Conservation (phyloP, 1,140 invertebrate species). For the Hypsibius dujardini region DNA sequence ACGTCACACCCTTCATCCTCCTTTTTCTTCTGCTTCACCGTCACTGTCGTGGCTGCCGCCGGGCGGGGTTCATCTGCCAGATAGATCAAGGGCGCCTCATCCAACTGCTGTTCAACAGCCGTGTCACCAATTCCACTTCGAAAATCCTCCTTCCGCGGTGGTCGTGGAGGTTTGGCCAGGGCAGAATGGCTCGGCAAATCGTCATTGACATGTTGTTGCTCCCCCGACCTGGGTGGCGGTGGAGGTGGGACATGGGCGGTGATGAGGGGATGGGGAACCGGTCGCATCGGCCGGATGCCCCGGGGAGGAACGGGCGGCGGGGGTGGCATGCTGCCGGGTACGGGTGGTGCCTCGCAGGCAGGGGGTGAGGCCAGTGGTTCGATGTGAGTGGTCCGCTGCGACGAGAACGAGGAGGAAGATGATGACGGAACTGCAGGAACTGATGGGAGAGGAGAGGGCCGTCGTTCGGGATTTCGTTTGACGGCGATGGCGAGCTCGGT, state of each 20-base stretch:
- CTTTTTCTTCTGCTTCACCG: conserved; percentile 1
- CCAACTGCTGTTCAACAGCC: neutral
- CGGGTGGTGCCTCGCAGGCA: neutral
- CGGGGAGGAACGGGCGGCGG: conserved; percentile 17
- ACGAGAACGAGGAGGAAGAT: neutral
- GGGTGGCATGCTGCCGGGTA: neutral
- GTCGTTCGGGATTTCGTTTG: conserved; percentile 7
- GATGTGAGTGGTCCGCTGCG: neutral
- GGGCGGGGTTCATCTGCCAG: neutral
- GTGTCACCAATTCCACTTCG: neutral
- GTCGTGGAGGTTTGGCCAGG: conserved; percentile 6
- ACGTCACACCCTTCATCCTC: neutral
- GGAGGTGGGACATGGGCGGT: neutral
- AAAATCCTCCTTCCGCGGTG: conserved; percentile 9
- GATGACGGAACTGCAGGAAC: neutral
- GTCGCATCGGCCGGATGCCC: neutral
- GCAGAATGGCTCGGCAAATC: neutral
- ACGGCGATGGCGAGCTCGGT: conserved; percentile 24
- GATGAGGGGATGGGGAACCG: neutral
- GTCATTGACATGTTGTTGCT: neutral
- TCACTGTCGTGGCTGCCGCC: neutral
- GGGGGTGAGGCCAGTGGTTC: neutral
- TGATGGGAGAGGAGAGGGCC: conserved; percentile 19
- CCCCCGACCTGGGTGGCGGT: neutral
- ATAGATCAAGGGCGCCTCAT: neutral